A percentile compares a stretch with the other conserved stretches of the same genome.
phyloP scores from a whole-genome alignment of 2,888 invertebrate species.

The Cheilosia pagana region DNA sequence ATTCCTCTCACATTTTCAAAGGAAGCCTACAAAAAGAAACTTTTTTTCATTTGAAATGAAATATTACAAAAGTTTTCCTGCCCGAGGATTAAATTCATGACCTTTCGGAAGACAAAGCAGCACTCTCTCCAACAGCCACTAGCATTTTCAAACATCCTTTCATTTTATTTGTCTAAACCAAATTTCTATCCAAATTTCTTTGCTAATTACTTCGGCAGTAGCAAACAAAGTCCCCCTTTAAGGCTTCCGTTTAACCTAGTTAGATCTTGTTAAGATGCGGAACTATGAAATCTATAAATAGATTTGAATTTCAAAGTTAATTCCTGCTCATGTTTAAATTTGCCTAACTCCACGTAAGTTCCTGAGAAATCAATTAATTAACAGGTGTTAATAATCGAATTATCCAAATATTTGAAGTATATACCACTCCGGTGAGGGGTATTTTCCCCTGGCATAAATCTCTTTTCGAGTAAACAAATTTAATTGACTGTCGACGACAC shows the following conservation, averaged over 20 bases:
- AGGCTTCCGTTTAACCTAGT: no score
- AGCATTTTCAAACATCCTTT: no score
- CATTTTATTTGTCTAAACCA: no score
- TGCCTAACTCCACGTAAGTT: background rate
- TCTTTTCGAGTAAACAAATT: background rate
- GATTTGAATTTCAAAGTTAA: background rate
- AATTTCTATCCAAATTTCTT: no score
- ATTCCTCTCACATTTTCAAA: background rate
- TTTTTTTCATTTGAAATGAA: background rate
- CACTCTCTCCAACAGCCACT: no score
- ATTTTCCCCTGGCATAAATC: background rate
- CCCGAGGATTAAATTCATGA: no score
- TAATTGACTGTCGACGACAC: background rate
- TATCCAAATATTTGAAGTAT: background rate
- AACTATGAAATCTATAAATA: no score
- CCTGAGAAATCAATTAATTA: background rate
- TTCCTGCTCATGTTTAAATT: background rate
- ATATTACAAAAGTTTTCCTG: background rate
- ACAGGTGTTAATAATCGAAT: slow-evolving; percentile 7
- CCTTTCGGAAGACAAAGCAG: no score
- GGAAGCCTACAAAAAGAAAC: background rate
- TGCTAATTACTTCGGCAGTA: no score
- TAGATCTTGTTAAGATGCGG: no score
- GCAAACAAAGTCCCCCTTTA: no score
- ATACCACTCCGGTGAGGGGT: background rate